Percentiles rank a stretch among this genome's conserved stretches.
phyloP scores from a whole-genome alignment of 2,888 invertebrate genomes.

The Tupiocoris notatus region DNA sequence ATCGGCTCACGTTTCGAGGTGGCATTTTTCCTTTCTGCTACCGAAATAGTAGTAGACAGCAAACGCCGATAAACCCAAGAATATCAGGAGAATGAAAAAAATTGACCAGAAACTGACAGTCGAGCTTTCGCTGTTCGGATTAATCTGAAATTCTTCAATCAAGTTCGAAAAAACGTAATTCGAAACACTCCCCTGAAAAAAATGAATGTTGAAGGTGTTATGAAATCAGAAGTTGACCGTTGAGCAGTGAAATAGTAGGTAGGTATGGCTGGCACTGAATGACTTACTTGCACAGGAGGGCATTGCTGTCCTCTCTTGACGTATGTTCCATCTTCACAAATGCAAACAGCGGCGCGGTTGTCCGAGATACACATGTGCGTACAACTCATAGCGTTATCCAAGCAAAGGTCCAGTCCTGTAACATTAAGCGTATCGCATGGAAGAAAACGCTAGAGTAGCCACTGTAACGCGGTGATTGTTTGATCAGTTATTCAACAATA shows the following conservation, averaged over 20 bases:
- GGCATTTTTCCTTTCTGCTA: no score
- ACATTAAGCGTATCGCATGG: no score
- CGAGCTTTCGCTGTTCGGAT: neutral
- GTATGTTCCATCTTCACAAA: constrained; percentile 26
- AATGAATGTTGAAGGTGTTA: neutral
- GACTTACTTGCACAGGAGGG: constrained; percentile 12
- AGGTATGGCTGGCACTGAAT: no score
- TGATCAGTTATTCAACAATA: no score
- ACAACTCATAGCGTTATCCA: neutral
- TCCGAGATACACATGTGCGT: constrained; percentile 22
- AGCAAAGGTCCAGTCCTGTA: neutral
- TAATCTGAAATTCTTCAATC: neutral
- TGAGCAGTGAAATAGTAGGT: no score
- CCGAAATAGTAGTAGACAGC: neutral
- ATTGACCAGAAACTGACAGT: neutral
- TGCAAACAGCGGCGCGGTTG: neutral
- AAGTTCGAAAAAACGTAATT: neutral
- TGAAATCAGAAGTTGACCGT: no score
- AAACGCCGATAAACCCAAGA: neutral
- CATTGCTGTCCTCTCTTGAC: constrained; percentile 14
- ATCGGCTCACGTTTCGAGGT: no score
- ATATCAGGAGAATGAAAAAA: neutral
- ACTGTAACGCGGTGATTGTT: no score
- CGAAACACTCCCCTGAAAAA: neutral
- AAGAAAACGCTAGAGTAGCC: no score